These are phyloP conservation scores for Drosophila neutralis DNA, from an alignment of 2,888 invertebrate genomes.

Conservation along the genomic window DNA sequence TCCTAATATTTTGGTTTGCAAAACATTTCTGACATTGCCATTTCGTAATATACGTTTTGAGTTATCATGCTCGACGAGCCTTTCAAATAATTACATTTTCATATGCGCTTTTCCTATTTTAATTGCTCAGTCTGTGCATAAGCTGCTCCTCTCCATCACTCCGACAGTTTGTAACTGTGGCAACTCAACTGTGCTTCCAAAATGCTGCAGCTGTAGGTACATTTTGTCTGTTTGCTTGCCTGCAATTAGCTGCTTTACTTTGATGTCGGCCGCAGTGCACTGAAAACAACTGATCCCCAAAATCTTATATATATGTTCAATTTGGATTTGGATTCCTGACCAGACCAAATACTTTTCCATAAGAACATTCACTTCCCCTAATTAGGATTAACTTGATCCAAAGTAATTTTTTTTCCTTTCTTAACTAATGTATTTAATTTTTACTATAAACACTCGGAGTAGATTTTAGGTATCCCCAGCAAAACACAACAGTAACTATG, in stretches of 20 bases:
- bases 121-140: constrained; percentile 1
- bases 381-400: background rate
- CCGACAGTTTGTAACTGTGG: constrained; percentile 1
- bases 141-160: background rate
- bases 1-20: constrained; percentile 6
- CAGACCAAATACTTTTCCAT: background rate
- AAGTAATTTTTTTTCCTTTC: background rate
- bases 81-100: constrained; percentile 54
- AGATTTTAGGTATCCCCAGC: no score
- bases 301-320: background rate
- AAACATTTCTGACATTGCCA: constrained; percentile 63
- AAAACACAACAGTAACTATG: background rate
- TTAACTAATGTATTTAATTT: background rate
- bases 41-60: constrained; percentile 51
- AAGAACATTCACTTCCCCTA: background rate
- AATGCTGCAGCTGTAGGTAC: constrained; percentile 19
- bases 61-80: constrained; percentile 55
- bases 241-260: constrained; percentile 46
- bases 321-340: background rate
- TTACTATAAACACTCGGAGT: accelerated
- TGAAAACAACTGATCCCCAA: constrained; percentile 8
- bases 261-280: constrained; percentile 21
- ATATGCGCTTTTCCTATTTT: constrained; percentile 21
- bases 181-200: constrained; percentile 29
- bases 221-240: constrained; percentile 20